These are phyloP conservation scores for Hypanus sabinus DNA, from an alignment of 2,113 vertebrate species.

Conservation along the genomic window DNA sequence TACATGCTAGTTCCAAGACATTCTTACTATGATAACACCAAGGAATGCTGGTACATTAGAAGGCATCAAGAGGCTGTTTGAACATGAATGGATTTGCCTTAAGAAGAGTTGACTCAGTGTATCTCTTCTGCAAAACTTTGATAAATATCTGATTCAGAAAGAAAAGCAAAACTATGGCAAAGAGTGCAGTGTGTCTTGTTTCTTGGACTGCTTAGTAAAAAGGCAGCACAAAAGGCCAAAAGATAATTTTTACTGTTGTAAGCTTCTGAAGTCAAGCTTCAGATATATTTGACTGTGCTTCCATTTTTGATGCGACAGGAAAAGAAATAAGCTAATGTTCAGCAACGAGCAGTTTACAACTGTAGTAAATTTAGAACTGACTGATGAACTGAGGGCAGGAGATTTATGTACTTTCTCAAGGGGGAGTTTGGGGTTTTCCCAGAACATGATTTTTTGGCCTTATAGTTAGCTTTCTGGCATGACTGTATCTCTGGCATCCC, in stretches of 20 bases:
- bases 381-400: background rate
- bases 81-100: background rate
- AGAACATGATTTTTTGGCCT: conserved; percentile 17
- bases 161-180: background rate
- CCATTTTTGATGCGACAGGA: background rate
- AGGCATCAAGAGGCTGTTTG: background rate
- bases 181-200: background rate
- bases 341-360: background rate
- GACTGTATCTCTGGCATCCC: background rate
- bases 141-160: background rate
- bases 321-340: background rate
- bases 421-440: background rate
- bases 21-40: too few species aligned
- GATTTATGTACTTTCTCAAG: background rate
- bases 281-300: background rate
- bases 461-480: background rate
- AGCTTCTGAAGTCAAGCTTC: background rate
- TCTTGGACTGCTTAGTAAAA: background rate
- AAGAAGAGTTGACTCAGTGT: background rate
- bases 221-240: background rate
- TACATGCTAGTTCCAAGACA: too few species aligned
- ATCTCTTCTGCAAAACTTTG: background rate
- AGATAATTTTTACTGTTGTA: background rate
- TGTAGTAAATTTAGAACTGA: too few species aligned
- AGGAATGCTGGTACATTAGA: background rate